Percentiles rank a stretch among this genome's conserved stretches.
These are phyloP conservation scores for Crotalus helleri DNA, from an alignment of 2,113 vertebrate genomes.

Conservation along the genomic window DNA sequence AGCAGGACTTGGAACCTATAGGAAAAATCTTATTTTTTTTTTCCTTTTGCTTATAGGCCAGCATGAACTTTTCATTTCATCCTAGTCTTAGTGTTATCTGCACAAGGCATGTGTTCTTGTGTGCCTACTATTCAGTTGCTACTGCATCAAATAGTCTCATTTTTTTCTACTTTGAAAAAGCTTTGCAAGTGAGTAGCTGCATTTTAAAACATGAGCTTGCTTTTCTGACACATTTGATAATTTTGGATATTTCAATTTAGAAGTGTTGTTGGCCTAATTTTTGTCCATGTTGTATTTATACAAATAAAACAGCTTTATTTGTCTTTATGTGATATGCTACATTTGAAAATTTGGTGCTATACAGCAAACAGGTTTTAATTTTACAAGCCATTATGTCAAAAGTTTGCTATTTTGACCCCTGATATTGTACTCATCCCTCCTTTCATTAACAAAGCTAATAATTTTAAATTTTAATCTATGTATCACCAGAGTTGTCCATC, in stretches of 20 bases:
- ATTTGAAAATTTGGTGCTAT: background rate
- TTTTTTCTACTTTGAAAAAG: slow-evolving; percentile 50
- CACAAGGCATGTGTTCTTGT: slow-evolving; percentile 58
- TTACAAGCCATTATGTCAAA: background rate
- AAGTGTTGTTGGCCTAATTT: slow-evolving; percentile 28
- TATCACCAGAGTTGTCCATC: background rate
- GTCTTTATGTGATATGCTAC: background rate
- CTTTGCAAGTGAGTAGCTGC: slow-evolving; percentile 62
- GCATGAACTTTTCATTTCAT: slow-evolving; percentile 80
- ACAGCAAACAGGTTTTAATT: background rate
- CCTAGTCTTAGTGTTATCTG: slow-evolving; percentile 56
- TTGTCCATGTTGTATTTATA: background rate
- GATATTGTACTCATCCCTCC: background rate
- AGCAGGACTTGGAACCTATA: slow-evolving; percentile 69
- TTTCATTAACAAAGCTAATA: background rate
- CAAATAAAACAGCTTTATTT: background rate
- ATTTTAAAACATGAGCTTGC: slow-evolving; percentile 61
- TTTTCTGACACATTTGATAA: slow-evolving; percentile 36
- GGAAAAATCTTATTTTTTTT: slow-evolving; percentile 57
- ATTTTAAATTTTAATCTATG: background rate
- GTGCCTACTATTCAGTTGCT: slow-evolving; percentile 66
- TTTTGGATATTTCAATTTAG: slow-evolving; percentile 46
- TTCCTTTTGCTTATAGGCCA: slow-evolving; percentile 74
- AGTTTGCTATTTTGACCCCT: background rate
- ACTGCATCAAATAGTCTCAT: slow-evolving; percentile 65